These are phyloP conservation scores for Pseudopleuronectes americanus DNA, from an alignment of 2,797 vertebrate species.

Conservation along the genomic window DNA sequence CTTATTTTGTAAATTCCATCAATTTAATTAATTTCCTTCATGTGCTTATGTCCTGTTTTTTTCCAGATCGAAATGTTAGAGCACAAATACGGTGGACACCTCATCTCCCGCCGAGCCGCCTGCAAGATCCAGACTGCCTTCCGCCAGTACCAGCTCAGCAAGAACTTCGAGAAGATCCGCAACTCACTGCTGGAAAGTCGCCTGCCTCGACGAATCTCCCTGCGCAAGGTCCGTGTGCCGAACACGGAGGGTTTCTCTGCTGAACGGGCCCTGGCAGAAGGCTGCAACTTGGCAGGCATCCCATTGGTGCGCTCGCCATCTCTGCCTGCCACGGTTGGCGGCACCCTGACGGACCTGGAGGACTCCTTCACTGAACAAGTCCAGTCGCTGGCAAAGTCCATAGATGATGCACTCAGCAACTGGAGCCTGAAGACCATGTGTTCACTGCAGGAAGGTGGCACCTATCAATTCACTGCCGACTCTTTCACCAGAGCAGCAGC, in stretches of 20 bases:
- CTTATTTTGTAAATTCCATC: not conserved
- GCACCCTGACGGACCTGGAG: conserved; percentile 94
- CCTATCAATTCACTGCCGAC: conserved; percentile 91
- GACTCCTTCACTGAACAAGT: conserved; percentile 99
- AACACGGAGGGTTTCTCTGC: conserved; percentile 91
- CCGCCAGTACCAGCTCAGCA: conserved; percentile 99
- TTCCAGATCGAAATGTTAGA: conserved; percentile 99
- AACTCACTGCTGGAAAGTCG: conserved; percentile 98
- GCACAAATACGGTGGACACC: conserved; percentile 97
- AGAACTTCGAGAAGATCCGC: conserved; percentile 99
- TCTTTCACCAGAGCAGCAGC: conserved; percentile 81
- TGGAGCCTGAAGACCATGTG: conserved; percentile 99
- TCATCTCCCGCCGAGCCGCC: conserved; percentile 95
- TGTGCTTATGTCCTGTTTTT: conserved; percentile 42
- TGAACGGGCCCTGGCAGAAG: conserved; percentile 93
- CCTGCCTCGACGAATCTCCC: conserved; percentile 94
- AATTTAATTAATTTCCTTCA: conserved; percentile 13
- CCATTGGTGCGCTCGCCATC: conserved; percentile 94
- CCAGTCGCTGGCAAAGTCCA: conserved; percentile 97
- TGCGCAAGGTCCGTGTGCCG: conserved; percentile 92
- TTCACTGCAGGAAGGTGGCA: conserved; percentile 92
- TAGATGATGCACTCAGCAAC: conserved; percentile 97
- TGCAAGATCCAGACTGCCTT: conserved; percentile 99
- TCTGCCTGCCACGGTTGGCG: conserved; percentile 90
- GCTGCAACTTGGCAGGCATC: conserved; percentile 91